Conservation (phyloP, 2,888 invertebrate species). For the Drosophila niveifrons region DNA sequence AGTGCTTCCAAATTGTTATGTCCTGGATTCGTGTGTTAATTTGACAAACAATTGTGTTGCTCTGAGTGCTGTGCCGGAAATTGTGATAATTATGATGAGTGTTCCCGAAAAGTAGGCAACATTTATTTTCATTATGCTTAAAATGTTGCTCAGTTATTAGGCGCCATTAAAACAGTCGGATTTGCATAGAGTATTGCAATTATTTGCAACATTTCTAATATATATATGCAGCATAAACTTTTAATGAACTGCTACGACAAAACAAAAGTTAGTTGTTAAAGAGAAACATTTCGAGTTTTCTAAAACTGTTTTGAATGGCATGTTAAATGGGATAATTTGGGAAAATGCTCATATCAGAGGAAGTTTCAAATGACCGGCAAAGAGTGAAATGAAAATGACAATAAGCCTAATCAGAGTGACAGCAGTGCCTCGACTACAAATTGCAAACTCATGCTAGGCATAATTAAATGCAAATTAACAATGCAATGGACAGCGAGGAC, state of each 20-base stretch:
- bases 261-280: neutral
- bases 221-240: neutral
- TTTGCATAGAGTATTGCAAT: neutral
- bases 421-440: slow-evolving; percentile 89
- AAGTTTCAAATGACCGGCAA: slow-evolving; percentile 89
- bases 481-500: slow-evolving; percentile 5
- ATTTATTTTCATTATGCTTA: slow-evolving; percentile 42
- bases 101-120: slow-evolving; percentile 38
- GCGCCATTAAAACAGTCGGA: neutral
- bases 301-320: neutral
- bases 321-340: slow-evolving; percentile 7
- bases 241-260: neutral
- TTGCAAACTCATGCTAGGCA: slow-evolving; percentile 83
- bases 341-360: slow-evolving; percentile 86
- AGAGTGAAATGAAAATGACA: slow-evolving; percentile 88
- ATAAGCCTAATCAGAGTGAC: slow-evolving; percentile 90
- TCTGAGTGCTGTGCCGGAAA: slow-evolving; percentile 18
- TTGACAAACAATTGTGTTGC: slow-evolving; percentile 29
- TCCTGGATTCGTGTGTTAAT: slow-evolving; percentile 28
- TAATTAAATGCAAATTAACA: slow-evolving; percentile 68
- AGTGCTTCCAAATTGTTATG: slow-evolving; percentile 30
- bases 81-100: slow-evolving; percentile 53
- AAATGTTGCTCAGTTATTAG: slow-evolving; percentile 15
- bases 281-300: neutral
- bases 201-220: neutral